A percentile compares a stretch with the other conserved stretches of the same genome.
phyloP scores from a whole-genome alignment of 2,797 vertebrate genomes.

The Taeniopygia guttata region DNA sequence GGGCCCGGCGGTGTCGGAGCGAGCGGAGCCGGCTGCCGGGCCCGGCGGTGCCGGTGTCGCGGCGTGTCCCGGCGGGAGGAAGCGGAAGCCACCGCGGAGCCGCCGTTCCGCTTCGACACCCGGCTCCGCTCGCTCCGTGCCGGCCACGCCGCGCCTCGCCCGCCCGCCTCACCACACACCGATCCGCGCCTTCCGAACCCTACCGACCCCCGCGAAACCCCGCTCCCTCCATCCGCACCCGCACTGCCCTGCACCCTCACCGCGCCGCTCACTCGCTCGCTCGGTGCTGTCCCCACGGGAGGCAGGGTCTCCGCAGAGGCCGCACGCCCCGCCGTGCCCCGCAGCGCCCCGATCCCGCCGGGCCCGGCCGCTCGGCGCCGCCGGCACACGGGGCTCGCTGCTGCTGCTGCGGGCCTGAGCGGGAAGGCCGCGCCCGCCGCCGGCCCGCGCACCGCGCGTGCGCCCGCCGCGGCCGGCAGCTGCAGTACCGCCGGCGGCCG shows the following conservation, averaged over 20 bases:
- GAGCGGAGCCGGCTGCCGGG: neutral
- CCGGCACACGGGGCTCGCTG: too few species aligned
- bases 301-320: neutral
- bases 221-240: neutral
- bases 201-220: fast-evolving
- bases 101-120: neutral
- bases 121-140: neutral
- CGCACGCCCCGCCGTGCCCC: neutral
- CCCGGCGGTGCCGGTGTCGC: too few species aligned
- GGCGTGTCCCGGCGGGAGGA: neutral
- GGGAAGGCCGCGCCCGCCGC: neutral
- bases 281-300: too few species aligned
- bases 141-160: neutral
- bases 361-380: too few species aligned
- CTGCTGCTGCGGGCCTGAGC: too few species aligned
- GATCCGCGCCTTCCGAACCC: neutral
- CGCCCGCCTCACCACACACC: neutral
- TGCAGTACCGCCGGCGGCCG: neutral
- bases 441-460: neutral
- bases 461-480: neutral
- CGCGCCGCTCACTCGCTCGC: neutral
- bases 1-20: neutral
- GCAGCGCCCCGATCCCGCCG: neutral
- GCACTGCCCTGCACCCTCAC: neutral
- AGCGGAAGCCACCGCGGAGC: neutral